Conservation (phyloP, 2,888 invertebrate species). For the Chorisops tibialis region DNA sequence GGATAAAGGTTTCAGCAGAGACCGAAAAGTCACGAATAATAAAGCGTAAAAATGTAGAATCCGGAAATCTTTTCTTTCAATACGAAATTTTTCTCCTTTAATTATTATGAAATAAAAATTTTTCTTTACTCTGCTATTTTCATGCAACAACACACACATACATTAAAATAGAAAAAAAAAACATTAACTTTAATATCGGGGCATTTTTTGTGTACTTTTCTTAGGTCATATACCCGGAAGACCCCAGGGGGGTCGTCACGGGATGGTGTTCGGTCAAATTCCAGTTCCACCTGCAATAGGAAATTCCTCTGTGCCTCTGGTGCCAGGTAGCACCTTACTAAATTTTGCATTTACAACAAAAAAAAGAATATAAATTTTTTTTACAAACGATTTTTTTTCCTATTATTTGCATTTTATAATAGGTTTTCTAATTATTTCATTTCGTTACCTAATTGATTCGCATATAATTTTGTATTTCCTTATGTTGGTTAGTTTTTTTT, state of each 20-base stretch:
- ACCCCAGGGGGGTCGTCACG: slow-evolving; percentile 63
- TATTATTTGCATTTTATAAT: not conserved
- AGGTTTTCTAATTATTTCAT: slow-evolving; percentile 15
- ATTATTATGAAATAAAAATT: too few species aligned
- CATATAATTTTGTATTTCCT: slow-evolving; percentile 15
- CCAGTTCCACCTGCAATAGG: slow-evolving; percentile 55
- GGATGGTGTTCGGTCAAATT: slow-evolving; percentile 62
- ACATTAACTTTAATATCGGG: slow-evolving; percentile 15
- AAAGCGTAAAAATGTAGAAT: too few species aligned
- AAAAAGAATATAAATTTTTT: slow-evolving; percentile 22
- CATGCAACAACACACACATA: too few species aligned
- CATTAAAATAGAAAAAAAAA: too few species aligned
- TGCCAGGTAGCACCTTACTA: slow-evolving; percentile 54
- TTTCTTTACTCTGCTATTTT: too few species aligned
- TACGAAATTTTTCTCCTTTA: too few species aligned
- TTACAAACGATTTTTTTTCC: not conserved
- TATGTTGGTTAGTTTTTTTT: slow-evolving; percentile 5
- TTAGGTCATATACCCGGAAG: slow-evolving; percentile 63
- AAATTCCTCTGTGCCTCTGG: slow-evolving; percentile 54
- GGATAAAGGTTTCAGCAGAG: too few species aligned
- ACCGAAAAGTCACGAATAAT: too few species aligned
- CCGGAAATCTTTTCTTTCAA: too few species aligned
- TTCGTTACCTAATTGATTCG: not conserved
- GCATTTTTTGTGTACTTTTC: slow-evolving; percentile 30
- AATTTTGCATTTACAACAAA: slow-evolving; percentile 34